Percentiles rank a stretch among this genome's conserved stretches.
These are phyloP conservation scores for Setophaga petechia DNA, from an alignment of 2,113 vertebrate species.

Conservation along the genomic window DNA sequence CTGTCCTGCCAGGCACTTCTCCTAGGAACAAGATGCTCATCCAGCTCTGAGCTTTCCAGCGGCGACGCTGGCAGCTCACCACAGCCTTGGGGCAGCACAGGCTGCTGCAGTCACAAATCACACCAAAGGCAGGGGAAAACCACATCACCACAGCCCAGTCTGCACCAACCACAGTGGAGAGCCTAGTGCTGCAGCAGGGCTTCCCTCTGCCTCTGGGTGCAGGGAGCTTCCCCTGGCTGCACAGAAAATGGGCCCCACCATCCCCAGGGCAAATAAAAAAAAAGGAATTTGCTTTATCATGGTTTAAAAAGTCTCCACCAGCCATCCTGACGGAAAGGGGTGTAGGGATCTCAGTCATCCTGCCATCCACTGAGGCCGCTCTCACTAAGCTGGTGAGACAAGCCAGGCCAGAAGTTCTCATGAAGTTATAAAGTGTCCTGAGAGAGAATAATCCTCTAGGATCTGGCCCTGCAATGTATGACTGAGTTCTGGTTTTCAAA, in stretches of 20 bases:
- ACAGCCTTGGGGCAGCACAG: not conserved
- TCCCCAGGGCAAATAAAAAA: not conserved
- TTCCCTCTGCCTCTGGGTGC: not conserved
- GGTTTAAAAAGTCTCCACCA: not conserved
- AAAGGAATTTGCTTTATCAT: not conserved
- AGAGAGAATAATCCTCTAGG: constrained; percentile 54
- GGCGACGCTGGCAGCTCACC: fast-evolving
- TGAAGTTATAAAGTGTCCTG: constrained; percentile 63
- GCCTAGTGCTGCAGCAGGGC: not conserved
- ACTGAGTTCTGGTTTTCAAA: constrained; percentile 61
- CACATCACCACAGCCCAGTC: not conserved
- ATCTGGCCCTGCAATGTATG: constrained; percentile 51
- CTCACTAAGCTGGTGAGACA: not conserved
- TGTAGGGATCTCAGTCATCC: not conserved
- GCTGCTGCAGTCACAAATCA: not conserved
- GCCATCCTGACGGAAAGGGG: not conserved
- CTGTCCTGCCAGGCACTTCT: not conserved
- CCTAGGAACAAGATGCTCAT: not conserved
- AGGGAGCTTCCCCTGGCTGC: not conserved
- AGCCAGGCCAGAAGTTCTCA: constrained; percentile 60
- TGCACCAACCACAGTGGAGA: not conserved
- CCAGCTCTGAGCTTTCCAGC: not conserved
- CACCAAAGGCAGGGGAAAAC: not conserved
- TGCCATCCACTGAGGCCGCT: not conserved
- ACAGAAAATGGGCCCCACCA: not conserved